Evolutionary conservation across 2,113 vertebrate genomes (phyloP).

Genomic region (Pelvicachromis taeniatus): DNA sequence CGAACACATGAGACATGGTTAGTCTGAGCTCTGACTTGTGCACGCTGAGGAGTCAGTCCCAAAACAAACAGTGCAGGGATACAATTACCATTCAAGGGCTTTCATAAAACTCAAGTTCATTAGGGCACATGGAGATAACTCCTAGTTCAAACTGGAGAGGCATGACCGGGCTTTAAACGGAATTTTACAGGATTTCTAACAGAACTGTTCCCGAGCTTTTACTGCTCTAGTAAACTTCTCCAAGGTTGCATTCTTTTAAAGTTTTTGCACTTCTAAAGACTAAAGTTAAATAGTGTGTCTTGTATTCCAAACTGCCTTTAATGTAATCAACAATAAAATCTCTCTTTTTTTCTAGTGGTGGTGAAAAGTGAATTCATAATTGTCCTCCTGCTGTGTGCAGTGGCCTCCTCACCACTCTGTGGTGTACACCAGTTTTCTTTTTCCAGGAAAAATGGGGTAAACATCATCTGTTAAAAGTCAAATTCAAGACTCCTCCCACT

Average conservation of each 20-base stretch:
- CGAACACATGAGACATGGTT: not conserved
- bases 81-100: slow-evolving; percentile 8
- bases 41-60: not conserved
- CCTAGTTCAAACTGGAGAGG: not conserved
- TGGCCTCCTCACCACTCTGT: not conserved
- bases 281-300: not conserved
- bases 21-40: not conserved
- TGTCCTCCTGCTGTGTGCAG: not conserved
- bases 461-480: slow-evolving; percentile 52
- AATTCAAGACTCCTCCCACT: slow-evolving; percentile 33
- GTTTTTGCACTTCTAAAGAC: not conserved
- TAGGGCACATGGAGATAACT: not conserved
- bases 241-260: not conserved
- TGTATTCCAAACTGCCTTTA: not conserved
- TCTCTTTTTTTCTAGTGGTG: not conserved
- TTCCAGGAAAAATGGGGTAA: slow-evolving; percentile 40
- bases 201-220: not conserved
- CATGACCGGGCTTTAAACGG: not conserved
- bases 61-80: slow-evolving; percentile 26
- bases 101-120: slow-evolving; percentile 11
- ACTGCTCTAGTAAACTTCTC: not conserved
- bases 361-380: not conserved
- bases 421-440: not conserved
- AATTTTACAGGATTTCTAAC: not conserved
- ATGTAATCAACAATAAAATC: not conserved